A percentile compares a stretch with the other conserved stretches of the same genome.
Evolutionary conservation across 2,113 vertebrate species (phyloP).

Genomic region (Nibea coibor): DNA sequence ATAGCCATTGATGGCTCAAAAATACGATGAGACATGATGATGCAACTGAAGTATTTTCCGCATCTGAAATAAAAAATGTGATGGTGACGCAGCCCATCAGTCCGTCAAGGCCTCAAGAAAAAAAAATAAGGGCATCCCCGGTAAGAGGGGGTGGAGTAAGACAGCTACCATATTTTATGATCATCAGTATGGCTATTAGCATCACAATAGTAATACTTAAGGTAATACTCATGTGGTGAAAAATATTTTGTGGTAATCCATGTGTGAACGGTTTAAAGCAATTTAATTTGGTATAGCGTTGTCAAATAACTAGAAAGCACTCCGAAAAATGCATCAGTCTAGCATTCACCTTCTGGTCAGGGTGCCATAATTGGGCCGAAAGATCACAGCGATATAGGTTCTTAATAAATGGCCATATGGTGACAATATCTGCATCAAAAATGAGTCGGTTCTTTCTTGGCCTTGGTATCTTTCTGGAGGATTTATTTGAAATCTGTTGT

Average conservation of each 20-base stretch:
- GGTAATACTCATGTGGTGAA: not conserved
- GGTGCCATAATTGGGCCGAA: not conserved
- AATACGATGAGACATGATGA: conserved; percentile 39
- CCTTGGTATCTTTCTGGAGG: not conserved
- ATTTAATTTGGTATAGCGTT: not conserved
- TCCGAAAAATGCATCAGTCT: not conserved
- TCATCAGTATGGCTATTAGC: not conserved
- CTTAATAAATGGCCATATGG: not conserved
- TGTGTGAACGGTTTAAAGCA: not conserved
- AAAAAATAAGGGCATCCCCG: conserved; percentile 35
- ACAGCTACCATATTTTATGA: conserved; percentile 15
- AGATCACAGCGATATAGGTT: not conserved
- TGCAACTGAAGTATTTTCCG: conserved; percentile 29
- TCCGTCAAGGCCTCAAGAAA: not conserved
- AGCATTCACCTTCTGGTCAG: not conserved
- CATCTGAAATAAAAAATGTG: conserved; percentile 31
- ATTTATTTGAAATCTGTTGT: not conserved
- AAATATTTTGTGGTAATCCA: not conserved
- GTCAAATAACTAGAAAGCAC: not conserved
- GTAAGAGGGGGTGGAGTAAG: conserved; percentile 36
- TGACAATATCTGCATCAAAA: not conserved
- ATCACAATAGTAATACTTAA: not conserved
- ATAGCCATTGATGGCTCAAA: conserved; percentile 27
- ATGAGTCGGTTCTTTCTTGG: not conserved
- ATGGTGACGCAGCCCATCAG: conserved; percentile 57